Evolutionary conservation across 2,888 invertebrate genomes (phyloP), one percentile per base, ranked within the genome.

Genomic region (Nipponacmea schrenckii): DNA sequence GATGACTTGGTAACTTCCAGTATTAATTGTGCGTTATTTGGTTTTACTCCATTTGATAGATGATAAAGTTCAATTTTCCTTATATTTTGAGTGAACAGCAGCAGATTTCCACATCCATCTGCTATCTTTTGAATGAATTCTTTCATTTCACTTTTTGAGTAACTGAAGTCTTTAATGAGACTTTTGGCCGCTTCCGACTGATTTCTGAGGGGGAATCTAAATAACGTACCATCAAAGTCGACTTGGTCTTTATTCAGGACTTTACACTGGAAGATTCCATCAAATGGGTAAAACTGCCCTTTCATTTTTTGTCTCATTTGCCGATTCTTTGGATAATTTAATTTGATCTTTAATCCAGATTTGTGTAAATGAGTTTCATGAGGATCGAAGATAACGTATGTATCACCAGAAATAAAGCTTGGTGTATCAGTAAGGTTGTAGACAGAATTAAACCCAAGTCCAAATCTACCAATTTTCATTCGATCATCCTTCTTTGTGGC

Each of bases 81-180:
- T 12, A 88, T 84, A 68, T 84, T 86, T 75, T 88, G 88, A 7
- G 85, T 85, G 76, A 87, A 88, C n/a, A 87, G 76, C 31, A 88
- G 77, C 45, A 87, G 70, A 64, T 79, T 81, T 39, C 86, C 84
- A 8, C 81, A 83, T 24, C 79, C 73, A 63, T 81, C 72, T 24
- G 81, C 70, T 7, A 87, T 72, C 75, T 81, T 81, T 17, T 77
- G 65, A 5, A 88, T 74, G 24, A 88, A 76, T 1, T 75, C 67
- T 17, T 68, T 71, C 69, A 86, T 76, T 66, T 87, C 84, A 15
- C 75, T 62, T 20, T 74, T 72, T 44, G 80, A 75, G 69, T 87
- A 88, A 69, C 78, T 75, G 24, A 79, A 63, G 14, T 72, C 64
- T 66, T 81, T 81, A 44, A 88, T 86, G 69, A 85, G 81, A 75